phyloP scores from a whole-genome alignment of 2,888 invertebrate genomes.

The Chirona hameri region DNA sequence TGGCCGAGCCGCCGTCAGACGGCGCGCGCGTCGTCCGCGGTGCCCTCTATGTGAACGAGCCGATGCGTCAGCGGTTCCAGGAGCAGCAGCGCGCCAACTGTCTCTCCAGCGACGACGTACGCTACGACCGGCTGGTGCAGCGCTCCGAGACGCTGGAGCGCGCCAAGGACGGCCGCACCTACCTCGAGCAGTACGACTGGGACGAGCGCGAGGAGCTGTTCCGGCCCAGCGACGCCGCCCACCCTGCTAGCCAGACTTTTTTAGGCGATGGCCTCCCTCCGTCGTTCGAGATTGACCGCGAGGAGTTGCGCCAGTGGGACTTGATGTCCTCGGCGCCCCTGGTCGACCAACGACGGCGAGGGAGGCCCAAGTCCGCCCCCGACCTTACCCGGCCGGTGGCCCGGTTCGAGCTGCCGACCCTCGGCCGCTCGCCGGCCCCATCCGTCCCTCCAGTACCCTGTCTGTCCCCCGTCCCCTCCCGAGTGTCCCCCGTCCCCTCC shows the following conservation, averaged over 20 bases:
- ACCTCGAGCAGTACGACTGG: conserved; percentile 48
- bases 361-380: conserved; percentile 33
- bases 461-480: background rate
- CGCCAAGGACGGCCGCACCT: conserved; percentile 42
- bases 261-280: conserved; percentile 51
- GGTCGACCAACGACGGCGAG: conserved; percentile 3
- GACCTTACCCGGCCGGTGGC: conserved; percentile 34
- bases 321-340: conserved; percentile 35
- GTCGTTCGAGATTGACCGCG: conserved; percentile 38
- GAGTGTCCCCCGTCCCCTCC: background rate
- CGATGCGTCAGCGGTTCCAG: conserved; percentile 23
- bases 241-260: conserved; percentile 45
- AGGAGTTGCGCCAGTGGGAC: conserved; percentile 36
- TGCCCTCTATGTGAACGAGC: conserved; percentile 22
- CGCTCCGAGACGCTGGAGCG: conserved; percentile 55
- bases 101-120: conserved; percentile 44
- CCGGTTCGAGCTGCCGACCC: conserved; percentile 31
- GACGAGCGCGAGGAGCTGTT: conserved; percentile 49
- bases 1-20: conserved; percentile 54
- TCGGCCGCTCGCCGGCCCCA: conserved; percentile 12
- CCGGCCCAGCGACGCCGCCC: conserved; percentile 39
- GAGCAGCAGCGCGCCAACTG: background rate
- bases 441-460: background rate
- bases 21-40: background rate
- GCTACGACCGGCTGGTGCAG: conserved; percentile 56